Conservation (phyloP, 2,797 vertebrate genomes). For the Hydrophis major region DNA sequence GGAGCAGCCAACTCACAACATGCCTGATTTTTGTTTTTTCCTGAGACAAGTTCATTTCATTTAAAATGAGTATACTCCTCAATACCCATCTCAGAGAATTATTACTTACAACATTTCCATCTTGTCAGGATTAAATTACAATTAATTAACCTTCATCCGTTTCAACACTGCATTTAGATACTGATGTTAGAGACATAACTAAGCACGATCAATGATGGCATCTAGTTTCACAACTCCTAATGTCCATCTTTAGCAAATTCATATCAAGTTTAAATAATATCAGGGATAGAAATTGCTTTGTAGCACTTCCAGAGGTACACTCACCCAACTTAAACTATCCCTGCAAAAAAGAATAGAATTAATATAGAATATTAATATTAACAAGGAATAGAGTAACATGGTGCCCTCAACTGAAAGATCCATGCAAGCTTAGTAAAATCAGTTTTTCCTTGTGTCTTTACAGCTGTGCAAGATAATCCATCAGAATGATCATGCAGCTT, state of each 20-base stretch:
- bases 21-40: background rate
- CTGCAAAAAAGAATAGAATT: background rate
- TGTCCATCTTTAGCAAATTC: background rate
- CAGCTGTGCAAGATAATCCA: background rate
- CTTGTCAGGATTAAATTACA: background rate
- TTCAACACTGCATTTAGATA: background rate
- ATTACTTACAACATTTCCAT: background rate
- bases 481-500: background rate
- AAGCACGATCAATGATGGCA: background rate
- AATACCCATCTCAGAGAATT: background rate
- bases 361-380: background rate
- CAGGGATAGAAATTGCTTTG: background rate
- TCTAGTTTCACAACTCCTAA: background rate
- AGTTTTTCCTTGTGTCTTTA: background rate
- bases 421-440: background rate
- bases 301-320: background rate
- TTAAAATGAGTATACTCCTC: background rate
- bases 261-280: background rate
- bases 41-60: background rate
- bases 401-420: background rate
- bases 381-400: background rate
- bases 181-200: background rate
- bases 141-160: background rate
- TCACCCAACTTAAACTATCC: background rate
- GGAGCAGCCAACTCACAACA: background rate